Evolutionary conservation across 2,888 invertebrate genomes (phyloP), one percentile per base, ranked within the genome.

Genomic region (Phyllotreta cruciferae): DNA sequence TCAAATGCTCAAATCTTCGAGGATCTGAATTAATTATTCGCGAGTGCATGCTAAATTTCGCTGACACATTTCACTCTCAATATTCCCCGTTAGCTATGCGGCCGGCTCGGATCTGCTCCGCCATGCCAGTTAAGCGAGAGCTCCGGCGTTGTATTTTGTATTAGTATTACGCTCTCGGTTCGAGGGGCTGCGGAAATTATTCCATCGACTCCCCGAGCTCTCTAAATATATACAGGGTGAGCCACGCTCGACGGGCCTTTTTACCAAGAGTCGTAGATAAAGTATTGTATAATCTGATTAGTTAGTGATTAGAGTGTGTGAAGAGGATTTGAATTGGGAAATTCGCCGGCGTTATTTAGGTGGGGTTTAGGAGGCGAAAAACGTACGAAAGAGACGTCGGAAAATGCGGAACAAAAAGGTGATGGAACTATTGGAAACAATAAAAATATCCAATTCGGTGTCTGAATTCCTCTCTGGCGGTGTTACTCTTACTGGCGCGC

Each of bases 401-500:
- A 9, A 52, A 52, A 52, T 52, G 52, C 52, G 24, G 49, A 49
- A 35, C 45, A 53, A 52, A 45, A 53, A 57, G 50, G 56, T 56
- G 55, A 62, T 58, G 49, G 58, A 50, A 52, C 63, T 63, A 63
- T 63, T 58, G 58, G 53, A 58, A 63, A 63, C 54, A 63, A 54
- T 63, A 63, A 63, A 63, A 57, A 58, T 58, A 57, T 63, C 58
- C 63, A 63, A 63, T 63, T 58, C 58, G 63, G 38, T 58, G 58
- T 63, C 63, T 54, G 58, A 63, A 63, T 63, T 52, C 47, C 47
- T 57, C 45, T 56, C 45, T 13, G 36, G 52, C 49, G 58, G 63
- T 58, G 58, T 63, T 63, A 63, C 52, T 52, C 56, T 53, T 44
- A 47, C 60, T 47, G 53, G 42, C 56, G 56, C 55, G 64, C 61